Evolutionary conservation across 2,113 vertebrate species (phyloP), one percentile per base, ranked within the genome.

Genomic region (Nyctibius bracteatus): DNA sequence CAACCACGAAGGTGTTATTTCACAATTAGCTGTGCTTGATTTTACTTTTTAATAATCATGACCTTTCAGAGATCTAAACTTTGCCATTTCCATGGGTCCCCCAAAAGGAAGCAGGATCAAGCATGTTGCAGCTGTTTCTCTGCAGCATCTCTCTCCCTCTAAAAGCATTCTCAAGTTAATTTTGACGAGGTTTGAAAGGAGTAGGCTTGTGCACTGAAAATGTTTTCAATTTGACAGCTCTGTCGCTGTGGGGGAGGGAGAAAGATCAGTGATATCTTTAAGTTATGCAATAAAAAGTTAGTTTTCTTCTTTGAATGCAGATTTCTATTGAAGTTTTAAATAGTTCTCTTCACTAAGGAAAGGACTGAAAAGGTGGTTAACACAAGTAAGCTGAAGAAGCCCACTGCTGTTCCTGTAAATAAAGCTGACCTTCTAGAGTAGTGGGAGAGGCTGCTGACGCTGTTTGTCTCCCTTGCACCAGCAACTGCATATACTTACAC

Each of bases 211-310:
- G 78, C 2, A 0, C 78, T 91, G 83, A 94, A 96, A 94, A 85
- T 41, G 81, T 91, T 97, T 97, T 97, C 86, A 81, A 51, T 94
- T 92, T 97, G 97, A 97, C 97, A 97, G 96, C 63, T 97, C 88
- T 97, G 86, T 87, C 88, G 88, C 44, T 96, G 94, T 96, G 95
- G 93, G 96, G 96, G 96, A 96, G 71, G 95, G 96, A 96, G 74
- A 94, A 87, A 81, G 81, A 97, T 93, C 90, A 96, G 90, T 94
- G 97, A 96, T 97, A 97, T 86, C 96, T 97, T 97, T 86, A 96
- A 97, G 93, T 97, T 96, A 97, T 55, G 96, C 94, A 97, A 96
- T 94, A 96, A 87, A 93, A 97, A 96, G 90, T 96, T 95, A 90
- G 91, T 93, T 97, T 91, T 93, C 92, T 92, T 93, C 93, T 96